Percentiles rank a stretch among this genome's conserved stretches.
These are phyloP conservation scores for Drosophila gunungcola DNA, from an alignment of 1,140 invertebrate genomes.

Conservation along the genomic window DNA sequence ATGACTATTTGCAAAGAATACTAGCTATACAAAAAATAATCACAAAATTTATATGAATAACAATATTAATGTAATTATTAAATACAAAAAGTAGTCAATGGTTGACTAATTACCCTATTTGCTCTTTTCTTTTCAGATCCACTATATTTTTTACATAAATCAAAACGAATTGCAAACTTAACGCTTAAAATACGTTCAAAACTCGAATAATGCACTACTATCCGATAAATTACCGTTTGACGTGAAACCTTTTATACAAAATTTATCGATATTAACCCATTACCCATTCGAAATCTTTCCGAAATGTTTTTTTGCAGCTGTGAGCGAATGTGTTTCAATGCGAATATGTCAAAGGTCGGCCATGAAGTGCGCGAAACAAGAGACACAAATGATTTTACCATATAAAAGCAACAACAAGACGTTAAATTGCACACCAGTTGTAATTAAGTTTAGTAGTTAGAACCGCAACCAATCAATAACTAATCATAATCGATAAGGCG, in stretches of 20 bases:
- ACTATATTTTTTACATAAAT: not conserved
- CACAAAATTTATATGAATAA: too few relatives aligned
- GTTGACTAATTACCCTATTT: not conserved
- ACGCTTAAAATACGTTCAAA: constrained; percentile 49
- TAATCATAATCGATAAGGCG: constrained; percentile 15
- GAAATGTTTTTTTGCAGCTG: constrained; percentile 48
- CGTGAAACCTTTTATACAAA: constrained; percentile 23
- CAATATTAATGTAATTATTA: not conserved
- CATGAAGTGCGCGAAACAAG: constrained; percentile 74
- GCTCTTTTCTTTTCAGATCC: constrained; percentile 58
- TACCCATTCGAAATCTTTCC: constrained; percentile 7
- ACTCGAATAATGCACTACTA: not conserved
- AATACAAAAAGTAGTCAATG: not conserved
- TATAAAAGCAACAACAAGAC: constrained; percentile 59
- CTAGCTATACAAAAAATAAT: too few relatives aligned
- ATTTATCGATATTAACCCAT: constrained; percentile 1
- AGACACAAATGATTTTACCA: constrained; percentile 43
- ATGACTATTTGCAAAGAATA: too few relatives aligned
- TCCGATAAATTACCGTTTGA: constrained; percentile 38
- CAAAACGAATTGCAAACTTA: not conserved
- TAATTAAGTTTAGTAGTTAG: constrained; percentile 82
- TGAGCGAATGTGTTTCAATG: constrained; percentile 76
- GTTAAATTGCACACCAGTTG: constrained; percentile 74
- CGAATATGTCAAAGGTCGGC: constrained; percentile 82
- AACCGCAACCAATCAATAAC: constrained; percentile 37